Percentiles rank a stretch among this genome's conserved stretches.
Evolutionary conservation across 2,797 vertebrate genomes (phyloP).

Genomic region (Brachyalestes nurse): DNA sequence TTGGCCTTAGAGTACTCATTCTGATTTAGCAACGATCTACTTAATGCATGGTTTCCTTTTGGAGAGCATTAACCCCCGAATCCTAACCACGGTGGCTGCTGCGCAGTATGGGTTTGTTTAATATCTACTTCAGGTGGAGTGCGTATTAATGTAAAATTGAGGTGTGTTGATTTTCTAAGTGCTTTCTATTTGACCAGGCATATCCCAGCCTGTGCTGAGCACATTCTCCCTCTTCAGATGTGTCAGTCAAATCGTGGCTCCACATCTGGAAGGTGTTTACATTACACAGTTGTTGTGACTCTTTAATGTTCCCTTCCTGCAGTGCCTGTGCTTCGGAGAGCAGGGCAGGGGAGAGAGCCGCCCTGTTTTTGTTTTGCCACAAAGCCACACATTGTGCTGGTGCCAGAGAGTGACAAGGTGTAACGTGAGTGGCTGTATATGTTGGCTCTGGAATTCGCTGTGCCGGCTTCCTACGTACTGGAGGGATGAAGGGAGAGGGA

Average conservation of each 20-base stretch:
- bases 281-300: conserved; percentile 64
- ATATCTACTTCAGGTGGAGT: conserved; percentile 27
- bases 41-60: conserved; percentile 6
- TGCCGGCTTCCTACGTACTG: conserved; percentile 59
- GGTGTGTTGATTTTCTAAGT: conserved; percentile 58
- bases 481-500: not conserved
- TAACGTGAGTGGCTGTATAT: conserved; percentile 75
- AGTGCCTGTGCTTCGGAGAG: conserved; percentile 35
- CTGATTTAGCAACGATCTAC: not conserved
- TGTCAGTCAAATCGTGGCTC: conserved; percentile 54
- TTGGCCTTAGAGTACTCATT: not conserved
- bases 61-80: not conserved
- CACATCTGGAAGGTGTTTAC: conserved; percentile 72
- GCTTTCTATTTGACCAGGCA: conserved; percentile 54
- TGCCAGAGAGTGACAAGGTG: conserved; percentile 76
- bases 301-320: conserved; percentile 50
- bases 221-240: conserved; percentile 54
- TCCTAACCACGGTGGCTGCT: conserved; percentile 8
- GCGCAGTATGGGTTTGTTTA: conserved; percentile 7
- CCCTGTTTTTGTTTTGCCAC: conserved; percentile 73
- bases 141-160: conserved; percentile 5
- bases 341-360: conserved; percentile 33
- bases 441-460: conserved; percentile 70
- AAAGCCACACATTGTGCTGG: conserved; percentile 74
- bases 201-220: conserved; percentile 36